A percentile compares a stretch with the other conserved stretches of the same genome.
These are phyloP conservation scores for Thalpophila matura DNA, from an alignment of 2,888 invertebrate genomes.

Conservation along the genomic window DNA sequence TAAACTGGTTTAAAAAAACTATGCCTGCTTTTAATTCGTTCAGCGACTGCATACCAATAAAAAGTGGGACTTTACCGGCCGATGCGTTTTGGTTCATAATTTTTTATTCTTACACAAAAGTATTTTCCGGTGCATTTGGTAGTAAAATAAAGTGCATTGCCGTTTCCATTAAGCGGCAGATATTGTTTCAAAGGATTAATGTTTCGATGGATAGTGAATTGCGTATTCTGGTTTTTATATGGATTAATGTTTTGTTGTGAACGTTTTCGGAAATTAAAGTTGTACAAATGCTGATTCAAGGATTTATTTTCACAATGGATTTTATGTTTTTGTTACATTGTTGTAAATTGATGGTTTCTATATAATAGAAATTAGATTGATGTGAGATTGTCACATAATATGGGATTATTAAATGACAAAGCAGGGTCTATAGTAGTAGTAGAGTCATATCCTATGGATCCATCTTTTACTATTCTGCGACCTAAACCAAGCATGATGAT, in stretches of 20 bases:
- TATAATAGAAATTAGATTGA: too few species aligned
- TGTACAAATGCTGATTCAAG: not conserved
- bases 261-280: not conserved
- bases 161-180: conserved; percentile 34
- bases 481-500: too few species aligned
- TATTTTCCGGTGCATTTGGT: conserved; percentile 30
- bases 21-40: conserved; percentile 41
- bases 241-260: not conserved
- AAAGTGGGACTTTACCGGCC: conserved; percentile 35
- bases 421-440: too few species aligned
- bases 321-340: not conserved
- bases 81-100: conserved; percentile 57
- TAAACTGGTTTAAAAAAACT: conserved; percentile 40
- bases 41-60: conserved; percentile 35
- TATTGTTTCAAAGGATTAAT: conserved; percentile 29
- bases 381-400: too few species aligned
- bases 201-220: conserved; percentile 20
- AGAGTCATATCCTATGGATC: too few species aligned
- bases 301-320: not conserved
- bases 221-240: not conserved
- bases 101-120: conserved; percentile 54
- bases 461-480: too few species aligned
- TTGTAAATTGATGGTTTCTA: too few species aligned
- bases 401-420: too few species aligned
- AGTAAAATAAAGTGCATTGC: conserved; percentile 52